A percentile compares a stretch with the other conserved stretches of the same genome.
phyloP scores from a whole-genome alignment of 2,113 vertebrate genomes.

The Odocoileus hemionus region DNA sequence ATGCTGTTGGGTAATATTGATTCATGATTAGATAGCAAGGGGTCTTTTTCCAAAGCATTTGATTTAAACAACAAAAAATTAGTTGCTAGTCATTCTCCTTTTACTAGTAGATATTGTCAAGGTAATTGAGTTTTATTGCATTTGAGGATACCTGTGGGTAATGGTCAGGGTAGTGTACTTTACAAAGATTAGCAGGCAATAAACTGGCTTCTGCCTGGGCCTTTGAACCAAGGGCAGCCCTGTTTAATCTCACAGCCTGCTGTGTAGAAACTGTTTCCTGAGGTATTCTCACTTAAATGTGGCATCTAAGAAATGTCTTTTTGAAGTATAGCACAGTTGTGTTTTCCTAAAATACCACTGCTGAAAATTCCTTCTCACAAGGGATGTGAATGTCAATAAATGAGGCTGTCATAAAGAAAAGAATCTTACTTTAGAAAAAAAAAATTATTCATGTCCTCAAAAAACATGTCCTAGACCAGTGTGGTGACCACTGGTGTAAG shows the following conservation, averaged over 20 bases:
- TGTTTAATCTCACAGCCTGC: not conserved
- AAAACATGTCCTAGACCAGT: not conserved
- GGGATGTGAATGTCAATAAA: not conserved
- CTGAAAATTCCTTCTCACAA: not conserved
- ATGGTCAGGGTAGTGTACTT: constrained; percentile 1
- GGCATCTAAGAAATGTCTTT: not conserved
- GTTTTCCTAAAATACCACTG: constrained; percentile 2
- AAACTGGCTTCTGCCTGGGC: not conserved
- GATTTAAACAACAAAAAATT: constrained; percentile 22
- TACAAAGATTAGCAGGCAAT: constrained; percentile 46
- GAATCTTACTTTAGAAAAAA: constrained; percentile 23
- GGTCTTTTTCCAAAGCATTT: constrained; percentile 16
- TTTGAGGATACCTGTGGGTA: not conserved
- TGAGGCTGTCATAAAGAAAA: not conserved
- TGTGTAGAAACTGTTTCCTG: constrained; percentile 2
- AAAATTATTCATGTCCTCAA: not conserved
- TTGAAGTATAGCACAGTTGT: not conserved
- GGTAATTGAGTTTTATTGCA: constrained; percentile 59
- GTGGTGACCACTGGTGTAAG: not conserved
- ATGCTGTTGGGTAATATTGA: not conserved
- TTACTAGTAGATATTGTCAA: constrained; percentile 47
- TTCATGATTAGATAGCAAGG: not conserved
- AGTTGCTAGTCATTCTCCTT: constrained; percentile 50
- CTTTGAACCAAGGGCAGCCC: constrained; percentile 25
- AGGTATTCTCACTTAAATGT: not conserved